These are phyloP conservation scores for Alces alces DNA, from an alignment of 2,113 vertebrate species.

Conservation along the genomic window DNA sequence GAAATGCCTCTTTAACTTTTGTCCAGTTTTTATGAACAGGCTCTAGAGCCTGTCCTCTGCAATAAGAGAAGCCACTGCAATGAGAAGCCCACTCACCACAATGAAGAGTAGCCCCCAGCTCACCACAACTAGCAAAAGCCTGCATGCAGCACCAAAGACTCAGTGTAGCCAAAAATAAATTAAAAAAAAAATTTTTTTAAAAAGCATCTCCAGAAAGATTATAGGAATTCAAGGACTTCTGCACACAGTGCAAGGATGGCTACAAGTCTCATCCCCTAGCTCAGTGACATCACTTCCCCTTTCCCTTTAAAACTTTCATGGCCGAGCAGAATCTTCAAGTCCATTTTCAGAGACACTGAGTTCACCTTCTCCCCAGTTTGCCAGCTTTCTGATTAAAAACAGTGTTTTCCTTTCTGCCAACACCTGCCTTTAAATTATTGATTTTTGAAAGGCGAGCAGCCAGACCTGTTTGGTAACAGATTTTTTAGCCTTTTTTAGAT, in stretches of 20 bases:
- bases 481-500: background rate
- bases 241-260: background rate
- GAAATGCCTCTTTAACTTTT: background rate
- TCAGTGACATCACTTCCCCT: background rate
- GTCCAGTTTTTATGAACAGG: background rate
- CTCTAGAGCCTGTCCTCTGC: background rate
- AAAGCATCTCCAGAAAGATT: background rate
- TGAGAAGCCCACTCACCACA: background rate
- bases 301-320: background rate
- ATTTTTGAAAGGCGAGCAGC: background rate
- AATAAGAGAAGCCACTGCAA: background rate
- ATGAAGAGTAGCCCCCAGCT: background rate
- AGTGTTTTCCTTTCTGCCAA: background rate
- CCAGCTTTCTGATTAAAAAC: background rate
- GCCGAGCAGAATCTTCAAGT: background rate
- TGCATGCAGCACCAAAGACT: background rate
- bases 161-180: background rate
- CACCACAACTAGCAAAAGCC: background rate
- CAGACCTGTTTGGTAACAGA: background rate
- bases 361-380: background rate
- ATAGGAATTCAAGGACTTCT: background rate
- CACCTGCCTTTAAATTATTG: background rate
- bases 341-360: background rate
- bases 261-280: background rate
- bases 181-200: accelerated